Evolutionary conservation across 2,113 vertebrate genomes (phyloP).

Genomic region (Zosterops japonicus): DNA sequence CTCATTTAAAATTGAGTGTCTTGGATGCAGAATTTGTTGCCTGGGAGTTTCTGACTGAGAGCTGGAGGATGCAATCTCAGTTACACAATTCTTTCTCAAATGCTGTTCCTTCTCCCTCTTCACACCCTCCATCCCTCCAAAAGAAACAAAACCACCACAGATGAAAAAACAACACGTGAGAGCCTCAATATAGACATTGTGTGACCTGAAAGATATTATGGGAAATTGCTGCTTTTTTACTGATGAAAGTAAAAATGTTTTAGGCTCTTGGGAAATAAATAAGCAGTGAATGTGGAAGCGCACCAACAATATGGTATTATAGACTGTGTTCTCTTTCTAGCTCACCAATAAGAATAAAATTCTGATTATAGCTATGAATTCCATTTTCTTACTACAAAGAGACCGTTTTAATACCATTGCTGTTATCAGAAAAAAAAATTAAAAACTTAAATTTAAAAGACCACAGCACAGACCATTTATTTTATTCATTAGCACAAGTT

Average conservation of each 20-base stretch:
- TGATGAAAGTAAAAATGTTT: not conserved
- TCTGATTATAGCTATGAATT: not conserved
- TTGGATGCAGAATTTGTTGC: not conserved
- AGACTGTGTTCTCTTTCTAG: not conserved
- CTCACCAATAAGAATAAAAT: not conserved
- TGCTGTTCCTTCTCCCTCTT: not conserved
- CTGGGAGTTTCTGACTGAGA: not conserved
- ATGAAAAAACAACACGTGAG: not conserved
- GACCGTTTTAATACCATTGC: not conserved
- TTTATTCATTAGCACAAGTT: not conserved
- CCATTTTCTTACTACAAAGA: not conserved
- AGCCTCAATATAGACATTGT: not conserved
- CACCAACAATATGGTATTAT: not conserved
- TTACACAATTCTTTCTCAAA: not conserved
- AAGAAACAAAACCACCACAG: not conserved
- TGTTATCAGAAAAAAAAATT: not conserved
- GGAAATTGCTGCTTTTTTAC: not conserved
- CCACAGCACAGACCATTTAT: not conserved
- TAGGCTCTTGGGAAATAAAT: slow-evolving; percentile 18
- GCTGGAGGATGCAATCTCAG: not conserved
- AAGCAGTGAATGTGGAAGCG: not conserved
- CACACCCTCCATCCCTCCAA: not conserved
- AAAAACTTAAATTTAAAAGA: not conserved
- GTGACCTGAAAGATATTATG: not conserved
- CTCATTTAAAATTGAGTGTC: not conserved